Base-by-base conservation (phyloP, 1,140 invertebrate genomes). In the Drosophila varians region DNA sequence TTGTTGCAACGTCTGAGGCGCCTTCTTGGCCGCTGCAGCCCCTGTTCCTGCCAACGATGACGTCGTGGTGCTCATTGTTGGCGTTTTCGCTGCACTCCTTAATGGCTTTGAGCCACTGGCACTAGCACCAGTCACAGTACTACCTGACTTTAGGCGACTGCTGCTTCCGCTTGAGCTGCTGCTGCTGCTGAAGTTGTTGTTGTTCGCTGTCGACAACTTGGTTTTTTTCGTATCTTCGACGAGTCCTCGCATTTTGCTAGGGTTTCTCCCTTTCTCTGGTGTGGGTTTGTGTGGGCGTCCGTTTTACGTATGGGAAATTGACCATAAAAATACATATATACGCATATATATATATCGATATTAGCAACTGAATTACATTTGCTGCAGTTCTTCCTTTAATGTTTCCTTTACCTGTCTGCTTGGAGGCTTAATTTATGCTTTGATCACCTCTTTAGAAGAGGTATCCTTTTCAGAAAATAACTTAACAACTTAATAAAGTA, bases 151-250 rank as follows among this genome's bases (percentile, higher is more conserved):
- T 7, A 70, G 21, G 36, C 73, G 62, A 54, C 47, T 72, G 31
- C 56, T 28, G 42, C 53, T 26, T 12, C 65, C 53, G 18, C 56
- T 38, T 7, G 25, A 61, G 45, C 58, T 16, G 19, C 18, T 65
- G 12, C 19, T 60, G 52, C 28, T 70, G 25, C 48, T 83, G 48
- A 68, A 87, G 43, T 74, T 89, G 48, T 73, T 88, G 66, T 61
- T 79, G 8, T 53, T 48, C 18, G 72, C 64, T 11, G 11, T n/a
- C 12, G 70, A 77, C 42, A 89, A 40, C 36, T 75, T 83, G 23
- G 86, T 68, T 69, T 89, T 90, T 53, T 89, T 90, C 4, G 89
- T 62, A 64, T 90, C 89, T 60, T 90, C 89, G 47, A 74, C 79
- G 28, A 90, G 61, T 66, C 82, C 78, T 74, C 89, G 89, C 89